Conservation (phyloP, 2,888 invertebrate species). For the Cheilosia urbana region DNA sequence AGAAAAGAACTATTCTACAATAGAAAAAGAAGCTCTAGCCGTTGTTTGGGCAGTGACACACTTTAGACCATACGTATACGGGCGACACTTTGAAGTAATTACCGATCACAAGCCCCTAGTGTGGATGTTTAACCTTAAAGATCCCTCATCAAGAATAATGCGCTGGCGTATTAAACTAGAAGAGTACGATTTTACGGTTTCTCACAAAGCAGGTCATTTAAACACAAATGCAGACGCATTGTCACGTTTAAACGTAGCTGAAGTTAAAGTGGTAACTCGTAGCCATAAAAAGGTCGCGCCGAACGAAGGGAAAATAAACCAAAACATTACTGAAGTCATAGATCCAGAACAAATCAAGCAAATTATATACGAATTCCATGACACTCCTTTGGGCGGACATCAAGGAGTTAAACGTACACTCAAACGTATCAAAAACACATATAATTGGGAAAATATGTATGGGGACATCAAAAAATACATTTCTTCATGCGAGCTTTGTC, state of each 20-base stretch:
- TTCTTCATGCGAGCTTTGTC: background rate
- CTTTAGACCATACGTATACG: conserved; percentile 13
- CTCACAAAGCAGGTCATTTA: conserved; percentile 32
- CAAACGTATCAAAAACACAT: background rate
- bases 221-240: conserved; percentile 31
- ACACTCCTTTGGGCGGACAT: conserved; percentile 7
- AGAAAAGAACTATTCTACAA: conserved; percentile 76
- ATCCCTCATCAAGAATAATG: conserved; percentile 76
- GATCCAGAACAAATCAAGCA: conserved; percentile 12
- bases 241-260: background rate
- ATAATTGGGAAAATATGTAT: background rate
- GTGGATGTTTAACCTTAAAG: conserved; percentile 76
- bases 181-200: conserved; percentile 75
- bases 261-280: conserved; percentile 28
- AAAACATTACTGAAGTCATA: no score
- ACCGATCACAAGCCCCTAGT: conserved; percentile 78
- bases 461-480: background rate
- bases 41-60: conserved; percentile 31
- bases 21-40: conserved; percentile 77
- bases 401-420: conserved; percentile 14
- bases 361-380: conserved; percentile 27
- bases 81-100: conserved; percentile 75
- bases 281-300: no score
- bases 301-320: no score
- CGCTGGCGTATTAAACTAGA: conserved; percentile 74